Conservation (phyloP, 2,888 invertebrate genomes). For the Eucera pruinosa region DNA sequence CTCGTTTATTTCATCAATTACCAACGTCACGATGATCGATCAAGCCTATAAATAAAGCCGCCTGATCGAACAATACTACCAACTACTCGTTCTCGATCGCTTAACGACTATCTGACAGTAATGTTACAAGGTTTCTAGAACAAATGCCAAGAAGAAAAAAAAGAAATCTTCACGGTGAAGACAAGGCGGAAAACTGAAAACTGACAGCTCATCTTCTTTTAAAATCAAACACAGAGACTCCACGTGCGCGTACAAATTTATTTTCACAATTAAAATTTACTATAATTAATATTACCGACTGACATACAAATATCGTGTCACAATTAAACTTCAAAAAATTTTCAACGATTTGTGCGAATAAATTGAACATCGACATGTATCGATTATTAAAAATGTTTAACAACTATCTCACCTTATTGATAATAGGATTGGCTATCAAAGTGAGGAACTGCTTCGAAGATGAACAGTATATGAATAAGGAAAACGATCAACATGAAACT, state of each 20-base stretch:
- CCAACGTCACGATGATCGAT: constrained; percentile 2
- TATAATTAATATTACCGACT: no score
- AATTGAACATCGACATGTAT: neutral
- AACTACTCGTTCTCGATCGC: neutral
- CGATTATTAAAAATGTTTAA: neutral
- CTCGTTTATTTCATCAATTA: constrained; percentile 1
- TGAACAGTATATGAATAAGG: neutral
- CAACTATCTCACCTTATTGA: constrained; percentile 28
- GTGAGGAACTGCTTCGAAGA: neutral
- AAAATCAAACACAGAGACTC: neutral
- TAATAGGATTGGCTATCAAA: neutral
- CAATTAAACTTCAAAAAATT: no score
- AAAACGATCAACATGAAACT: neutral
- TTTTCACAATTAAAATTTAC: neutral
- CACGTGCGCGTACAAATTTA: neutral
- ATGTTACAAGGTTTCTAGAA: neutral
- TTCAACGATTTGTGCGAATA: neutral
- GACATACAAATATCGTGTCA: neutral
- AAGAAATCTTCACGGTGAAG: no score
- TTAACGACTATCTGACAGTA: neutral
- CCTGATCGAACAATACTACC: no score
- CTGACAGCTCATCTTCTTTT: no score
- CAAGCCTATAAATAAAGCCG: constrained; percentile 17
- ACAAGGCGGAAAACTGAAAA: no score
- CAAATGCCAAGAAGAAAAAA: constrained; percentile 1